phyloP scores from a whole-genome alignment of 2,797 vertebrate genomes.

The Diceros bicornis region DNA sequence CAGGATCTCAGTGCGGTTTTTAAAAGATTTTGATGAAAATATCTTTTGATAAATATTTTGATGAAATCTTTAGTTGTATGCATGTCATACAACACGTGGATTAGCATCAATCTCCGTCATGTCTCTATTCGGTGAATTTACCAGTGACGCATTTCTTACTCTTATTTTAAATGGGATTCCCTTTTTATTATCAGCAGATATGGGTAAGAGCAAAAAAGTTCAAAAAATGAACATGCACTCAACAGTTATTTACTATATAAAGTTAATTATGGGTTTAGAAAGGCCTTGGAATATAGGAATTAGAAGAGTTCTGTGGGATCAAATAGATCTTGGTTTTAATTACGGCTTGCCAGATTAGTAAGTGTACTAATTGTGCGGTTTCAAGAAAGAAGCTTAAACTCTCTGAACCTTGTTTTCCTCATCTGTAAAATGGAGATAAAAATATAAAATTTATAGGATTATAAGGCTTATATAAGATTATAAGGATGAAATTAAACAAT shows the following conservation, averaged over 20 bases:
- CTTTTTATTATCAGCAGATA: background rate
- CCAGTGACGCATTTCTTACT: background rate
- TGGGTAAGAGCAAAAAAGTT: background rate
- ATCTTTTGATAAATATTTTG: background rate
- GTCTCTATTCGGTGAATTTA: background rate
- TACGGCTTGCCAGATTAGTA: background rate
- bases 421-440: slow-evolving; percentile 25
- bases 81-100: background rate
- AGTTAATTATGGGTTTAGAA: slow-evolving; percentile 12
- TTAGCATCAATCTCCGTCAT: background rate
- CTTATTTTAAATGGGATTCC: background rate
- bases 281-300: background rate
- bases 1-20: background rate
- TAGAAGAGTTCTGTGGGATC: background rate
- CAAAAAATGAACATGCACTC: background rate
- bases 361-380: background rate
- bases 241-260: background rate
- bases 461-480: background rate
- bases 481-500: background rate
- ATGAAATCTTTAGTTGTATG: background rate
- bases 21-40: background rate
- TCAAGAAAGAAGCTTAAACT: background rate
- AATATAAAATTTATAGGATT: background rate
- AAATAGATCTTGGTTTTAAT: background rate
- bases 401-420: background rate